These are phyloP conservation scores for Atrichornis clamosus DNA, from an alignment of 2,113 vertebrate species.

Conservation along the genomic window DNA sequence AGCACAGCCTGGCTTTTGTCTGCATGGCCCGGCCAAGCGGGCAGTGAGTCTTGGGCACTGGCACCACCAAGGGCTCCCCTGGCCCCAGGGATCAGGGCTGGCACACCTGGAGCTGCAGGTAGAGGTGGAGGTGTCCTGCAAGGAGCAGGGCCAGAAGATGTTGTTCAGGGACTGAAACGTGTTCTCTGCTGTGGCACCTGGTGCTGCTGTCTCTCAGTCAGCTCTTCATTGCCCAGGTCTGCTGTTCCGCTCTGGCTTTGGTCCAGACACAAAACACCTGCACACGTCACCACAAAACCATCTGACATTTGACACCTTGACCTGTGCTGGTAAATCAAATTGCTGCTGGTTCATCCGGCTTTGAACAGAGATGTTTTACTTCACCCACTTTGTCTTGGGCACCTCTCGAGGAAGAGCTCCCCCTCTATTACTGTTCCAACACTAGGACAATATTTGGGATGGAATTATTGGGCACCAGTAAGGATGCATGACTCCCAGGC, in stretches of 20 bases:
- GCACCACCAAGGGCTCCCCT: neutral
- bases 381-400: neutral
- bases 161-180: neutral
- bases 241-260: neutral
- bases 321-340: neutral
- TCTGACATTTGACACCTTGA: fast-evolving
- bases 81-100: neutral
- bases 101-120: neutral
- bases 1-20: neutral
- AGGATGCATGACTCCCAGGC: neutral
- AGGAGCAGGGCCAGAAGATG: neutral
- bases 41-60: neutral
- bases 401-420: neutral
- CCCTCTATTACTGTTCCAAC: neutral
- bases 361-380: neutral
- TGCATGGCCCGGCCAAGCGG: neutral
- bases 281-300: fast-evolving
- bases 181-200: fast-evolving
- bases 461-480: neutral
- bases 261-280: neutral
- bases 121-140: neutral
- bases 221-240: neutral
- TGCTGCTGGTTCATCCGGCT: neutral
- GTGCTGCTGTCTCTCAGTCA: neutral
- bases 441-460: neutral